Base-by-base conservation (phyloP, 64 coral and sea anemone species). In the Orbicella faveolata region DNA sequence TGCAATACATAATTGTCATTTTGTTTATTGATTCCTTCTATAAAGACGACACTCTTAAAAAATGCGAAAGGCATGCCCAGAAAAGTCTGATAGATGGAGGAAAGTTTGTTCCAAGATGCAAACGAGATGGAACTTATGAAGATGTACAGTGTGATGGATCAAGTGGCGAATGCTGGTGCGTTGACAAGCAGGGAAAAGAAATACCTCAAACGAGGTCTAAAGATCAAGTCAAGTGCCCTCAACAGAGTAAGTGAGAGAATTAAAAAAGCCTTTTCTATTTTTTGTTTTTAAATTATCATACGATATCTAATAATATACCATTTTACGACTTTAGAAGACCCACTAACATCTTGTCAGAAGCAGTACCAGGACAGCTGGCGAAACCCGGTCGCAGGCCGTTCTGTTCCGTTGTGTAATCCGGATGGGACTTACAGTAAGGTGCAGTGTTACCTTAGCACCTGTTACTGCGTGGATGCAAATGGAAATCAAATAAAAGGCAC, bases 381-480 rank as follows among this genome's bases (percentile, higher is more conserved):
- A 64, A 96, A 91, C 70, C 95, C 88, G 23, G 59, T 61, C 17
- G 63, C 88, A 20, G 95, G 77, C 12, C 88, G 61, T 36, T 89
- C 93, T 57, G 78, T 96, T 77, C 95, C 95, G 0, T 88, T 78
- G 83, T 96, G 95, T 88, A 93, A 77, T 10, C 33, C 83, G 26
- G 95, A 93, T 23, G 95, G 95, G 0, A 75, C 61, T 54, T 96
- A 93, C 69, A 93, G 87, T 25, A 92, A 88, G 39, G 70, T 48
- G 11, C 95, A 96, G 70, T 96, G 95, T 77, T 89, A 90, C 55
- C 80, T 90, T 18, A 92, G 88, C 9, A 93, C 93, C 30, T 96
- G 95, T 67, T 96, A 90, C 72, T 96, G 95, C 83, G 95, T 96
- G 13, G 87, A 96, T 39, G 44, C 83, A 52, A 93, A 90, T 74